A percentile compares a stretch with the other conserved stretches of the same genome.
Conservation (phyloP, 92 coral and sea anemone species). For the Pocillopora meandrina region DNA sequence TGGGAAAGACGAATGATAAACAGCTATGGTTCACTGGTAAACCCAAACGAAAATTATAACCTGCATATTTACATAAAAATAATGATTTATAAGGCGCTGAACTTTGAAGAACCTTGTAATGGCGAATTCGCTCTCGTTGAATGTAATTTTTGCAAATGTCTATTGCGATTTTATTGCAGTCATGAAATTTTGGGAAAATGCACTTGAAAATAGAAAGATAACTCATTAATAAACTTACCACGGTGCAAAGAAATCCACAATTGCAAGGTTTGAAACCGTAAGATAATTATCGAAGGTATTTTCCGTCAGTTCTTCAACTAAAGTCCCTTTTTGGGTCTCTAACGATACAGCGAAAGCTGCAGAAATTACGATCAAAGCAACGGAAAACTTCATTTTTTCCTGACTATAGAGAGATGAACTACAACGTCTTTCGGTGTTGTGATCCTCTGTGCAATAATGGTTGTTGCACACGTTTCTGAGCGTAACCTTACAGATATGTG, state of each 20-base stretch:
- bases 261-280: constrained; percentile 10
- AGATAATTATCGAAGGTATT: constrained; percentile 27
- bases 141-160: too few relatives aligned
- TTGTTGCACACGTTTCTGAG: background rate
- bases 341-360: background rate
- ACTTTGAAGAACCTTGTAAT: too few relatives aligned
- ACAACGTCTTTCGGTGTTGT: background rate
- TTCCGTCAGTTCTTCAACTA: constrained; percentile 9
- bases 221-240: constrained; percentile 34
- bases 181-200: background rate
- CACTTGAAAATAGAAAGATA: background rate
- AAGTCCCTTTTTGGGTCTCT: background rate
- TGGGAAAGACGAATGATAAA: background rate
- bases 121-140: too few relatives aligned
- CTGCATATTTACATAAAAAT: too few relatives aligned
- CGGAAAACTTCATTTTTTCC: constrained; percentile 22
- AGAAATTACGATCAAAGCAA: constrained; percentile 1
- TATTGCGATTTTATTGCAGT: too few relatives aligned
- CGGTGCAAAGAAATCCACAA: constrained; percentile 57
- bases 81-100: too few relatives aligned
- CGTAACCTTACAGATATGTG: background rate
- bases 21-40: background rate
- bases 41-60: too few relatives aligned
- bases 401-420: background rate
- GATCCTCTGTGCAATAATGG: too few relatives aligned